phyloP scores from a whole-genome alignment of 1,140 invertebrate genomes.

The Wiebesia pumilae region DNA sequence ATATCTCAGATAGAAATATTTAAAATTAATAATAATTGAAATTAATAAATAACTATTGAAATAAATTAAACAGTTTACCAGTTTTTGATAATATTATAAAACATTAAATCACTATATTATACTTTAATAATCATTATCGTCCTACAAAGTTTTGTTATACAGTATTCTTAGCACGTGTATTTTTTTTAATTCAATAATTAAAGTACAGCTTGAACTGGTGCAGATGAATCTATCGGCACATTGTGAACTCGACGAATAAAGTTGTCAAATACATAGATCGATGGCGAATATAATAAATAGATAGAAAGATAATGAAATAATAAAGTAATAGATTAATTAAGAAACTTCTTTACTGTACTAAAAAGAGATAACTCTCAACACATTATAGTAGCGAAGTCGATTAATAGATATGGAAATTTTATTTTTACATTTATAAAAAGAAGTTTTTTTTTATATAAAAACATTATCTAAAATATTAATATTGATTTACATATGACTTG shows the following conservation, averaged over 20 bases:
- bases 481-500: not conserved
- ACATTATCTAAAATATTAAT: not conserved
- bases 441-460: not conserved
- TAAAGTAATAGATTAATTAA: not conserved
- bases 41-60: not conserved
- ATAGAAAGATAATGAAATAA: not conserved
- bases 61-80: not conserved
- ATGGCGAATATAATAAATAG: slow-evolving; percentile 56
- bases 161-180: slow-evolving; percentile 30
- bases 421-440: not conserved
- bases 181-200: slow-evolving; percentile 24
- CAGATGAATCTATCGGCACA: slow-evolving; percentile 32
- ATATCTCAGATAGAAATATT: not conserved
- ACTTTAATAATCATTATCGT: not conserved
- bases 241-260: slow-evolving; percentile 40
- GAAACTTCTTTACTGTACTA: not conserved
- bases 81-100: not conserved
- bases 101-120: not conserved
- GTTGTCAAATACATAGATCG: not conserved
- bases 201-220: slow-evolving; percentile 24
- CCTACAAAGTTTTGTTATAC: not conserved
- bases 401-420: not conserved
- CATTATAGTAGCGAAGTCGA: not conserved
- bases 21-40: not conserved
- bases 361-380: not conserved